Evolutionary conservation across 2,797 vertebrate genomes (phyloP), one percentile per base, ranked within the genome.

Genomic region (Pseudopleuronectes americanus): DNA sequence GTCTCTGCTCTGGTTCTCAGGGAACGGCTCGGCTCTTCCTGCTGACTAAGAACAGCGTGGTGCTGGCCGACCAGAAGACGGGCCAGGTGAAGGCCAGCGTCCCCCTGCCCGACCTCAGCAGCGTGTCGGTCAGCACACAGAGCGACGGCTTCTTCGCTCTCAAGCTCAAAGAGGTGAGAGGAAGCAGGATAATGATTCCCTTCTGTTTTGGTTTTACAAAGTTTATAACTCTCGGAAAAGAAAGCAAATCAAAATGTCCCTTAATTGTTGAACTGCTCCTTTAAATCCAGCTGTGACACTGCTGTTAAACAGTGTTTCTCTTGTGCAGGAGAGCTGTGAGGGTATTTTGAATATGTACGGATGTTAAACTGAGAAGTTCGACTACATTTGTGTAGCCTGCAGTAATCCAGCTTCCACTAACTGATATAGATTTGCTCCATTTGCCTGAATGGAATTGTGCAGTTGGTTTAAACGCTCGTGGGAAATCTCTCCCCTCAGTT

Each of bases 41-140:
- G 70, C 86, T 99, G 83, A 99, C 97, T 26, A 98, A 98, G 88
- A 98, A 94, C 70, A 97, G 94, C 0, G 93, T 99, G 23, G 92
- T 99, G 52, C 95, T 99, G 80, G 98, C 97, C 5, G 98, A 99
- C 90, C 97, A 97, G 84, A 99, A 99, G 87, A 97, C 97, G 0
- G 97, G 97, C n/a, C 96, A 97, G 76, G 95, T 99, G 85, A 99
- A 99, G 87, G 95, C 95, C 52, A 97, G 96, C 64, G 95, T 99
- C 51, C 96, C 97, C 0, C 91, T 99, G 81, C 94, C 92, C 2
- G 98, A 99, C 71, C 94, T 99, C 64, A 94, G 92, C 57, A 98
- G 97, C 36, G 95, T 99, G 51, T 99, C 97, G 0, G 97, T 98
- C 92, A 99, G 98, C 92, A 97, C 96, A 1, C 97, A 97, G 45